phyloP scores from a whole-genome alignment of 2,888 invertebrate species.

The Tanypteryx hageni region DNA sequence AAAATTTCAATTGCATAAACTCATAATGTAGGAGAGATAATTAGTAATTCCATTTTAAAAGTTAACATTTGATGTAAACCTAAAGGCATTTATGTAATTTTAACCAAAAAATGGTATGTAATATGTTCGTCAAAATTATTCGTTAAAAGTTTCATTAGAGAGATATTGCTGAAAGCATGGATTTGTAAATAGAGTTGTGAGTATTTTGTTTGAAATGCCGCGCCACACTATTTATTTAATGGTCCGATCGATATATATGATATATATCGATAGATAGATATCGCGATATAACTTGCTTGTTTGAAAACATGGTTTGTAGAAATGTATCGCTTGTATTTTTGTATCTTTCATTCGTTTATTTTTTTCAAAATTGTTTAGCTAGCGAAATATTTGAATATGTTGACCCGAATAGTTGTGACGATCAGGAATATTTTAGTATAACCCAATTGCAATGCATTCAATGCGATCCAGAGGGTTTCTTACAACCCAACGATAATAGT shows the following conservation, averaged over 20 bases:
- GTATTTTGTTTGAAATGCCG: no score
- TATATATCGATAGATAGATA: not conserved
- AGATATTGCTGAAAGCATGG: no score
- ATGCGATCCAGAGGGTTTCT: constrained; percentile 74
- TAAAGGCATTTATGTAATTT: no score
- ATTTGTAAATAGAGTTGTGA: no score
- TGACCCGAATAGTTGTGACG: constrained; percentile 73
- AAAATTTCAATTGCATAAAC: no score
- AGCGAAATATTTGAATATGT: constrained; percentile 70
- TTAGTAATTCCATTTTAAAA: no score
- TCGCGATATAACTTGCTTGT: constrained; percentile 14
- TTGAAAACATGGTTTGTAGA: constrained; percentile 26
- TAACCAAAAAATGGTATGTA: no score
- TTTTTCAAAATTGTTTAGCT: not conserved
- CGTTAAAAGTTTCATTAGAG: no score
- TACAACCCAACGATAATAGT: constrained; percentile 74
- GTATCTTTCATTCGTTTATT: not conserved
- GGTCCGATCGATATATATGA: not conserved
- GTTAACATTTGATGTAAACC: no score
- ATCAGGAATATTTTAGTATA: constrained; percentile 76
- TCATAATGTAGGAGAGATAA: no score
- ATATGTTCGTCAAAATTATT: no score
- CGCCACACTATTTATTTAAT: no score
- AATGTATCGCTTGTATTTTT: not conserved
- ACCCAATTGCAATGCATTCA: constrained; percentile 76